Base-by-base conservation (phyloP, 92 coral and sea anemone genomes). In the Epizoanthus illoricatus region DNA sequence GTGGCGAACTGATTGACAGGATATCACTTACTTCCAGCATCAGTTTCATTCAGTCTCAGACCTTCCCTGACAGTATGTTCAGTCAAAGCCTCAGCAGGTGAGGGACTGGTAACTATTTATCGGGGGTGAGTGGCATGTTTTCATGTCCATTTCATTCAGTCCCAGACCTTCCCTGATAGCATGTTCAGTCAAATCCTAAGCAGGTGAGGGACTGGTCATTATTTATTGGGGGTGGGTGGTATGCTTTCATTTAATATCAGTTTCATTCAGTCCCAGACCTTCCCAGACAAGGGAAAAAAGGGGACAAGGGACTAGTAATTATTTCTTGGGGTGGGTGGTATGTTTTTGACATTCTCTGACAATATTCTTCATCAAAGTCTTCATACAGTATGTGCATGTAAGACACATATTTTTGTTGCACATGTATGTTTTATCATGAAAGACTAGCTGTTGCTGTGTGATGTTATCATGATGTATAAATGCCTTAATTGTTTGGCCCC, bases 1-100 rank as follows among this genome's bases (percentile, higher is more conserved):
- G 97, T 42, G 97, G 97, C 36, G 97, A 93, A 62, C 57, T 93
- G 90, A 88, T 91, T 88, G 97, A 93, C 71, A 93, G 97, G 69
- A 86, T 89, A 65, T 93, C 97, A 11, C 54, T 93, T 20, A 83
- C 97, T 5, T 93, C 97, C 17, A 93, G 92, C 67, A 93, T 93
- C 83, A 93, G 94, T 59, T 93, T 93, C 72, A 83, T 93, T 19
- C 97, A 93, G 56, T 93, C 97, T 63, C 97, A 93, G 69, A 93
- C 91, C 7, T 91, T 93, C 73, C 97, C 97, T 40, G 97, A 93
- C 17, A 93, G 97, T 57, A 85, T 93, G 49, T 93, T 93, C 65
- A 89, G 94, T 42, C 94, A 91, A 54, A 91, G 95, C 42, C 83
- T 91, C 49, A 86, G 95, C 91, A 91, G 95, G 95, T 91, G 8